A percentile compares a stretch with the other conserved stretches of the same genome.
Evolutionary conservation across 2,113 vertebrate species (phyloP).

Genomic region (Chaetura pelagica): DNA sequence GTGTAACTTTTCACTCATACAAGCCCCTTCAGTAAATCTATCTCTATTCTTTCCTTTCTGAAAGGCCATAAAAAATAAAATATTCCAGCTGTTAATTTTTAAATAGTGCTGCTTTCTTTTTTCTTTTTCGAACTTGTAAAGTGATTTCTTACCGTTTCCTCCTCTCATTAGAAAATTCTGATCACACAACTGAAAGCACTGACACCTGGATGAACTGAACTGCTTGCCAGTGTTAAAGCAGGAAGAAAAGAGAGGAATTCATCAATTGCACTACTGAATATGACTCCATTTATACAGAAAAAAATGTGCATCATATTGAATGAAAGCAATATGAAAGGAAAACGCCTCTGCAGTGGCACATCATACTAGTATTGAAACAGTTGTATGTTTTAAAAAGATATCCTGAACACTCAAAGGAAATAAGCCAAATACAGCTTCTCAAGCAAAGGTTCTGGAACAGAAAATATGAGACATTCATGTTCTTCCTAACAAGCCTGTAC

Average conservation of each 20-base stretch:
- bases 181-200: constrained; percentile 46
- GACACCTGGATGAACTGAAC: constrained; percentile 56
- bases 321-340: constrained; percentile 54
- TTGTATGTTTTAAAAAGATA: too few relatives aligned
- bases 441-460: background rate
- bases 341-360: constrained; percentile 37
- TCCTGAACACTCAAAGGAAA: too few relatives aligned
- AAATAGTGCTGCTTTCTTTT: constrained; percentile 38
- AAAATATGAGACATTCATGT: background rate
- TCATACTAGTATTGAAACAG: constrained; percentile 13
- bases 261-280: constrained; percentile 55
- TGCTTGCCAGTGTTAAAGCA: constrained; percentile 43
- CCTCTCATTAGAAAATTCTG: constrained; percentile 65
- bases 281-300: constrained; percentile 59
- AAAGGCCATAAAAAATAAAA: constrained; percentile 53
- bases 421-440: constrained; percentile 13
- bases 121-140: constrained; percentile 43
- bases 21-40: background rate
- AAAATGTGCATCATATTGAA: constrained; percentile 64
- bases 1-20: background rate
- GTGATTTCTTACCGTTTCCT: constrained; percentile 31
- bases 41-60: constrained; percentile 32
- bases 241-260: constrained; percentile 57
- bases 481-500: background rate
- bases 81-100: constrained; percentile 62